Evolutionary conservation across 2,888 invertebrate genomes (phyloP), one percentile per base, ranked within the genome.

Genomic region (Luperina testacea): DNA sequence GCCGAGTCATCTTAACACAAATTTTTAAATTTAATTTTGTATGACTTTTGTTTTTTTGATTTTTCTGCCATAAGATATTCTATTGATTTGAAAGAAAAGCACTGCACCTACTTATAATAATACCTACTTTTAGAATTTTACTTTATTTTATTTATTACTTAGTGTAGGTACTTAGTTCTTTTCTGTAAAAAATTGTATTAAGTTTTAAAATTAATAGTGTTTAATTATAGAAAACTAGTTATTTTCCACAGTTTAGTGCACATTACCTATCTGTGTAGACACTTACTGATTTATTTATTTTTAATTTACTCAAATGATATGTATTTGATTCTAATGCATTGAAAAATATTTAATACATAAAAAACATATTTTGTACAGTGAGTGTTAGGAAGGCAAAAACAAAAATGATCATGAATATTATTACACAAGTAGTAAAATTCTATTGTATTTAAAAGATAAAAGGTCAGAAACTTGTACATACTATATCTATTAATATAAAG

Each of bases 401-500:
- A 48, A 53, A 64, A 32, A 72, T 13, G 1, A 32, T 42, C 6
- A 27, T 38, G 17, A 59, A 81, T 11, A 38, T n/a, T 38, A 53
- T 63, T 68, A 27, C 38, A 53, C 24, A 68, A 74, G n/a, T 45
- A 38, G 45, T 81, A 24, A 63, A 53, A 27, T 70, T 38, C 1
- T 59, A 27, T 53, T 74, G 11, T 79, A 32, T 68, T 73, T 15
- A 32, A 51, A 51, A 68, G 9, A 63, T 42, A 57, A 61, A 72
- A 70, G 81, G 57, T 72, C 24, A 15, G 68, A 82, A 51, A 73
- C 38, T 67, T 51, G 17, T 53, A 20, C 32, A 65, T n/a, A 65
- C n/a, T 63, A 11, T 51, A 64, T 74, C 84, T 75, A 80, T 75
- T 65, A 80, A 38, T 53, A 9, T 72, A 48, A 63, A 61, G 71